These are phyloP conservation scores for Lasioglossum vierecki DNA, from an alignment of 2,888 invertebrate species.

Conservation along the genomic window DNA sequence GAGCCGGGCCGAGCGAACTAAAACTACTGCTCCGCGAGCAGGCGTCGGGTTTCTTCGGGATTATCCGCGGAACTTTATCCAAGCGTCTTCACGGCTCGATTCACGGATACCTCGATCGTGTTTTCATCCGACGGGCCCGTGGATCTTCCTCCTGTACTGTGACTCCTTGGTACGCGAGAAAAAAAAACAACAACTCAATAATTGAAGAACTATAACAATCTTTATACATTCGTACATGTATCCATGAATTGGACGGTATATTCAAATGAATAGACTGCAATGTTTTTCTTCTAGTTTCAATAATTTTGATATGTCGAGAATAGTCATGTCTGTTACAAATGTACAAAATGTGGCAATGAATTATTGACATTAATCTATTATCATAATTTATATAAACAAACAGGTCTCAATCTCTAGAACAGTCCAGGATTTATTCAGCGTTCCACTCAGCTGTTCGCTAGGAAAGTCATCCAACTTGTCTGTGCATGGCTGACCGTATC, in stretches of 20 bases:
- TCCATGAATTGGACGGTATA: background rate
- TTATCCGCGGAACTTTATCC: conserved; percentile 61
- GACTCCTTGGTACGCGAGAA: background rate
- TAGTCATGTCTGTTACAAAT: too few species aligned
- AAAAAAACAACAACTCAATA: background rate
- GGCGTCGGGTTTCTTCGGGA: conserved; percentile 70
- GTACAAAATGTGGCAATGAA: too few species aligned
- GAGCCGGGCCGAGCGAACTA: conserved; percentile 44
- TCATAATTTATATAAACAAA: background rate
- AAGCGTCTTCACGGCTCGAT: conserved; percentile 5
- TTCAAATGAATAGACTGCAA: background rate
- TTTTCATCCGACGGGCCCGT: background rate
- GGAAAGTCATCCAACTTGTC: background rate
- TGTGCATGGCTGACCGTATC: background rate
- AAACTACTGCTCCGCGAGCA: conserved; percentile 61
- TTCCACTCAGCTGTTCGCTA: background rate
- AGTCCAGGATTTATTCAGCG: background rate
- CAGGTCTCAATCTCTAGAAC: background rate
- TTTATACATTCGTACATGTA: background rate
- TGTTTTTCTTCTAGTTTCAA: too few species aligned
- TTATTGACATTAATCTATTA: too few species aligned
- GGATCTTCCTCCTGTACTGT: background rate
- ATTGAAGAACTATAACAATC: background rate
- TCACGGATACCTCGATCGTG: background rate
- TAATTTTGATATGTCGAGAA: too few species aligned